Base-by-base conservation (phyloP, 2,113 vertebrate genomes). In the Gadus chalcogrammus region DNA sequence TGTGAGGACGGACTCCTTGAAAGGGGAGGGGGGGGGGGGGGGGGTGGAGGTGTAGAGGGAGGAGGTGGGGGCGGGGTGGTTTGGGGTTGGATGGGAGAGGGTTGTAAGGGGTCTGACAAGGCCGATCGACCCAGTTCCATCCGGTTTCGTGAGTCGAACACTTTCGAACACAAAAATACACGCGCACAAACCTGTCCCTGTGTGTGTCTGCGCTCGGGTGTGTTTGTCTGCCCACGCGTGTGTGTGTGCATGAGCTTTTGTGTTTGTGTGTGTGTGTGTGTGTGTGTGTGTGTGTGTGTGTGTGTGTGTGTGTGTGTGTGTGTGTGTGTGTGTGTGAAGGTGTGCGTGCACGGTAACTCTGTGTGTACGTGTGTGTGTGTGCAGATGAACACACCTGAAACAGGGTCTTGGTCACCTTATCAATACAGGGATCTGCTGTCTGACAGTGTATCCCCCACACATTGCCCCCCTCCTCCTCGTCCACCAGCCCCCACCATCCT, bases 351-450 rank as follows among this genome's bases (percentile, higher is more conserved):
- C 20, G 52, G 52, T 31, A 1, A 31, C 28, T 31, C 28, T 31
- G 28, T 55, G 52, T 55, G 52, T 55, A 16, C 52, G 20, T 38
- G 28, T 20, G 20, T 20, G 20, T 20, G 20, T 53, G 66, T 69
- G 7, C 66, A 31, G 31, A 35, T 35, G 42, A 59, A 62, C 70
- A 78, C 79, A 91, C 88, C 88, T 90, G 86, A 88, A 87, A 90
- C 79, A 79, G 79, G 87, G 82, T 85, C 86, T 81, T 82, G 69
- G 85, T 78, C 83, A 87, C 87, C 86, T 88, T 87, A 81, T 84
- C 84, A 86, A 85, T 82, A 69, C 83, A 76, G 73, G 69, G 81
- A 77, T n/a, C 55, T 91, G 88, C 91, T 92, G 91, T 92, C 78
- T 78, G 80, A 74, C 59, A 67, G 59, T 58, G 12, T 63, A 62